A percentile compares a stretch with the other conserved stretches of the same genome.
These are phyloP conservation scores for Candidula unifasciata DNA, from an alignment of 2,888 invertebrate genomes.

Conservation along the genomic window DNA sequence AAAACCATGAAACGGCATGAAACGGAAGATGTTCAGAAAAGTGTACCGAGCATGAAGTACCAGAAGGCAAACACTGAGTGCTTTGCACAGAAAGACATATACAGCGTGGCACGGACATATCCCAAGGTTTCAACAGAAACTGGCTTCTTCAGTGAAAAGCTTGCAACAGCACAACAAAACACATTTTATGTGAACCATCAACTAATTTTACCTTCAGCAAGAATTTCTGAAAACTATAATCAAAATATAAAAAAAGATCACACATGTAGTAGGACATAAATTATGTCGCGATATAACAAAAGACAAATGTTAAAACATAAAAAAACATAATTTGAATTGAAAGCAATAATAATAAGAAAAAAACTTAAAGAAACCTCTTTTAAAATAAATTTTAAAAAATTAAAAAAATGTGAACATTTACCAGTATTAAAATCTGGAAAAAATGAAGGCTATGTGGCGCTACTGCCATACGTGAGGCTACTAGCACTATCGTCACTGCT, in stretches of 20 bases:
- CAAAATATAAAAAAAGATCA: neutral
- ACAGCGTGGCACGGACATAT: too few relatives aligned
- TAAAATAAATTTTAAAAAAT: neutral
- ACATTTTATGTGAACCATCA: neutral
- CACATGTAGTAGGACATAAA: neutral
- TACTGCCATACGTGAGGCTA: too few relatives aligned
- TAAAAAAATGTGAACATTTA: neutral
- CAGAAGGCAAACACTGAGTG: too few relatives aligned
- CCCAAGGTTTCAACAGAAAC: neutral
- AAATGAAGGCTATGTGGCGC: too few relatives aligned
- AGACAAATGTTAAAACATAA: neutral
- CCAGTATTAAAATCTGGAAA: too few relatives aligned
- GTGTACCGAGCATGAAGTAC: too few relatives aligned
- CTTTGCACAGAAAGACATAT: too few relatives aligned
- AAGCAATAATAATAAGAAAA: too few relatives aligned
- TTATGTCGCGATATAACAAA: neutral
- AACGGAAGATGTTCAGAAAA: too few relatives aligned
- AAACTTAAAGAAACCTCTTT: neutral
- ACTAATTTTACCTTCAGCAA: neutral
- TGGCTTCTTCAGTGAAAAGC: neutral
- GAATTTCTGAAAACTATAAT: conserved; percentile 25
- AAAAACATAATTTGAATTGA: neutral
- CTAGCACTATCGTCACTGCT: too few relatives aligned
- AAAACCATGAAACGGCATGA: too few relatives aligned
- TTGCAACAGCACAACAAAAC: conserved; percentile 11